Base-by-base conservation (phyloP, 92 coral and sea anemone species). In the Blastomussa wellsi region DNA sequence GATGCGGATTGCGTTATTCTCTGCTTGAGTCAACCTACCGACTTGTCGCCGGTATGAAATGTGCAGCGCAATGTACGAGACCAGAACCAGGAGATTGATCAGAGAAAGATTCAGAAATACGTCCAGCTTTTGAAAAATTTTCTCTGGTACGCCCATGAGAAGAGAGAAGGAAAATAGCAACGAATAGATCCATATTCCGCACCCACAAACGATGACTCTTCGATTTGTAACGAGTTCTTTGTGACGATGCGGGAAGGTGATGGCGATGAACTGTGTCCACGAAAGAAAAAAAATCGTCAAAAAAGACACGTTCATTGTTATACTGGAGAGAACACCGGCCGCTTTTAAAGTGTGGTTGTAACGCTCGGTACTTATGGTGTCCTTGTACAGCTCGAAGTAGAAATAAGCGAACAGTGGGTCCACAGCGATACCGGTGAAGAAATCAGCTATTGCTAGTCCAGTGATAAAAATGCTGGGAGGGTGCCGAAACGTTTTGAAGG, bases 301-400 rank as follows among this genome's bases (percentile, higher is more conserved):
- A 49, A 91, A 85, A 8, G 96, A 93, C 70, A 91, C 85, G 51
- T 90, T 93, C 96, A 90, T 93, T 10, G 94, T 88, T 33, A 93
- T 72, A 39, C 90, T 84, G 17, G 96, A 93, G 37, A 93, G 80
- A 74, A 91, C 49, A 20, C 88, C 89, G 7, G 93, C 96, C 5
- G 78, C 89, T 72, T 86, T 77, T 37, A 86, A 52, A 26, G 86
- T 51, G 17, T 11, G 24, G 77, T 88, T 84, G 84, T 93, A 91
- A 3, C 76, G 74, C 48, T 60, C 72, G 24, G n/a, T 41, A 55
- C 76, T 88, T 22, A 86, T 76, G 22, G 64, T 38, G 35, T 79
- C 79, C n/a, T 73, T 81, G 76, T 84, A 87, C 33, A 91, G 88
- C 41, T 59, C 70, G 57, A 90, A 86, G 83, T 82, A 93, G 60